Percentiles rank a stretch among this genome's conserved stretches.
Conservation (phyloP, 2,888 invertebrate species). For the Schizaphis graminum region DNA sequence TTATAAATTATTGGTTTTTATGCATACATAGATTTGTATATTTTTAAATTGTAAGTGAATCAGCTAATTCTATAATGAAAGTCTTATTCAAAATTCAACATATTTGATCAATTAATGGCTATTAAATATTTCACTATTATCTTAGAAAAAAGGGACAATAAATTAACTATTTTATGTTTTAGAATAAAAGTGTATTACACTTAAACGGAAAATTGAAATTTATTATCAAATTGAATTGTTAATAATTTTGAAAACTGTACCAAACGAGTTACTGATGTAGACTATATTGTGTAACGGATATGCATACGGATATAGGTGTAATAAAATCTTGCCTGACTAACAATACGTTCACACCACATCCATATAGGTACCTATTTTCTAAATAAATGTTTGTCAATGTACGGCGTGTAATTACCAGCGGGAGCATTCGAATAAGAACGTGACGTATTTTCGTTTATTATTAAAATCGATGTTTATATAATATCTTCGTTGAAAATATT, state of each 20-base stretch:
- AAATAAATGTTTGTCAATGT: too few relatives aligned
- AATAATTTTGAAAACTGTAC: not conserved
- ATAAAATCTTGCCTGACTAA: not conserved
- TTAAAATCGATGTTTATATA: not conserved
- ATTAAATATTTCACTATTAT: not conserved
- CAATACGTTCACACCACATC: too few relatives aligned
- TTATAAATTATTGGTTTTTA: not conserved
- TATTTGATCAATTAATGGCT: not conserved
- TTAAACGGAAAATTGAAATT: not conserved
- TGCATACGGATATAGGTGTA: not conserved
- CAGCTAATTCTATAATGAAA: not conserved
- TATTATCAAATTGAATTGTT: too few relatives aligned
- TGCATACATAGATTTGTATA: not conserved
- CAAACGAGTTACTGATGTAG: not conserved
- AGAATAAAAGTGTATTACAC: too few relatives aligned
- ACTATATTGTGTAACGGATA: not conserved
- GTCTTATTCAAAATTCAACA: not conserved
- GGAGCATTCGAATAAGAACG: not conserved
- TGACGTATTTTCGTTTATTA: not conserved
- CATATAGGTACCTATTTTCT: not conserved
- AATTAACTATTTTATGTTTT: not conserved
- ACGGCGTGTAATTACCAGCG: not conserved
- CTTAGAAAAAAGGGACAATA: not conserved
- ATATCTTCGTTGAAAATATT: not conserved
- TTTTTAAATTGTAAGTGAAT: not conserved